phyloP scores from a whole-genome alignment of 2,797 vertebrate species.

The Myotis daubentonii region DNA sequence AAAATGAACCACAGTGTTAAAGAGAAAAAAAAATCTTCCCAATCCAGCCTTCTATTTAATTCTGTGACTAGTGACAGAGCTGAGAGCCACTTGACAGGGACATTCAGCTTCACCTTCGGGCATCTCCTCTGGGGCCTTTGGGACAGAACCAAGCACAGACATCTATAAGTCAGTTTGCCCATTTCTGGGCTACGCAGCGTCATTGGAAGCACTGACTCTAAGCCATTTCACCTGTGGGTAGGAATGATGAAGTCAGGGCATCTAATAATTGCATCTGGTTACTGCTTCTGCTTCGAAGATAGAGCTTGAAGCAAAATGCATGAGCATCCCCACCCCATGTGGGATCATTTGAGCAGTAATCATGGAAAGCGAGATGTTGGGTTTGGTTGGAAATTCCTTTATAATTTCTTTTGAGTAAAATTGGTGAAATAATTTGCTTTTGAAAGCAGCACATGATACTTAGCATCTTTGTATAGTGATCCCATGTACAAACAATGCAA shows the following conservation, averaged over 20 bases:
- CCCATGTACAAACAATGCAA: neutral
- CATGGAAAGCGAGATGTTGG: neutral
- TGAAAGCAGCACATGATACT: neutral
- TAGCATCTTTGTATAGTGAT: neutral
- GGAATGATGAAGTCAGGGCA: constrained; percentile 41
- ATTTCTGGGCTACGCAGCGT: constrained; percentile 43
- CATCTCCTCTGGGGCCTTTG: neutral
- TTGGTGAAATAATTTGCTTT: neutral
- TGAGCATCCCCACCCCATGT: neutral
- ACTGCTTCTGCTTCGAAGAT: constrained; percentile 4
- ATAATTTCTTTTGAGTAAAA: neutral
- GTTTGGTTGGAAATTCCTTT: neutral
- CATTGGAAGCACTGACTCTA: constrained; percentile 50
- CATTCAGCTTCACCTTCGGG: constrained; percentile 11
- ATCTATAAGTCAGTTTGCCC: constrained; percentile 41
- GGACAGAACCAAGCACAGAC: neutral
- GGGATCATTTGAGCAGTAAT: neutral
- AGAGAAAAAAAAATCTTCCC: neutral
- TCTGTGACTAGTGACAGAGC: constrained; percentile 28
- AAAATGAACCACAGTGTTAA: neutral
- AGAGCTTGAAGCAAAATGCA: neutral
- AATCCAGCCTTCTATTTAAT: constrained; percentile 22
- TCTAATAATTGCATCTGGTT: constrained; percentile 57
- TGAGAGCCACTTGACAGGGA: neutral
- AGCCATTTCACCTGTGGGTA: constrained; percentile 46